Base-by-base conservation (phyloP, 2,888 invertebrate genomes). In the Bibio marci region DNA sequence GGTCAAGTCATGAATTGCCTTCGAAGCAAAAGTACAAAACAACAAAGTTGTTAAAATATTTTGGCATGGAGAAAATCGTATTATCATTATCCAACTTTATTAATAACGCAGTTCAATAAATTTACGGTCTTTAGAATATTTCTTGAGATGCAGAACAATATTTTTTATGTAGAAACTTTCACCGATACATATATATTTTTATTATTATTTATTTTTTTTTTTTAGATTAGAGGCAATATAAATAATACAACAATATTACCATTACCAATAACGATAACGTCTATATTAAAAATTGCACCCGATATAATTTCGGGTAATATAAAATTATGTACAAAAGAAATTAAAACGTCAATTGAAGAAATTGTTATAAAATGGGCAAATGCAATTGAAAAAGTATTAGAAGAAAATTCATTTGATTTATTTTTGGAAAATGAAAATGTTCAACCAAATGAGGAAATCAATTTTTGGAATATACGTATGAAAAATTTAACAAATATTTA, bases 401-500 rank as follows among this genome's bases (percentile, higher is more conserved):
- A 50, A 44, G 56, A 57, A 26, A 46, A 48, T 40, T 42, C 42
- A 19, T 35, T 39, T 30, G 10, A 37, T 38, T 10, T 35, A n/a
- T 38, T 37, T 12, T n/a, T 14, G 12, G 83, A 86, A 51, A 75
- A 74, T 3, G 67, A 69, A 41, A 69, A 82, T 57, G 83, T 87
- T 1, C 59, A 75, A 2, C 88, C 88, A 0, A 59, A 56, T 39
- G 57, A 68, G 46, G 83, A 91, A 53, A 64, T 87, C 22, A 70
- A 77, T 1, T 92, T 85, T 60, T 94, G 92, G 80, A 66, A 71
- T 38, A 67, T 71, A 32, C 73, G 87, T 14, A 63, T 81, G 12
- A 73, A 74, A 45, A 91, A 91, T 55, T 63, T 92, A 8, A 83
- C 88, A 54, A 80, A 80, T 30, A 80, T 94, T 41, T 86, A 86